A percentile compares a stretch with the other conserved stretches of the same genome.
These are phyloP conservation scores for Drosophila fulvimacula DNA, from an alignment of 2,888 invertebrate species.

Conservation along the genomic window DNA sequence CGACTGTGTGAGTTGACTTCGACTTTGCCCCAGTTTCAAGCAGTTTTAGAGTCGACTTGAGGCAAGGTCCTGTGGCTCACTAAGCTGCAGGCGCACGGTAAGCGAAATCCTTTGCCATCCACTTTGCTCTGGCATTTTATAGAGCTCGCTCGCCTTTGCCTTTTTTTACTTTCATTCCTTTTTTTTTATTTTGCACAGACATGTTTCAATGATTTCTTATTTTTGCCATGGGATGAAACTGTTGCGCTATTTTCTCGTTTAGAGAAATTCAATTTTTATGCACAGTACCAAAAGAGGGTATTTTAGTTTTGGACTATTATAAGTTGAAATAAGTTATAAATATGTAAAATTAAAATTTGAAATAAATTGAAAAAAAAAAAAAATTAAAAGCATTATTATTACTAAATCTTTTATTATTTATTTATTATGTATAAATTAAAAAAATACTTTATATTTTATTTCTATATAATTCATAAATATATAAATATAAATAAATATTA, in stretches of 20 bases:
- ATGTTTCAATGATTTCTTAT: constrained; percentile 81
- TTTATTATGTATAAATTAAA: too few relatives aligned
- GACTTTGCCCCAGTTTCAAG: constrained; percentile 69
- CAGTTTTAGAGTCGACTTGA: constrained; percentile 40
- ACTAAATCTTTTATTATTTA: too few relatives aligned
- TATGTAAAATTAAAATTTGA: too few relatives aligned
- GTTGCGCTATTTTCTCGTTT: constrained; percentile 74
- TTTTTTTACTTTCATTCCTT: constrained; percentile 1
- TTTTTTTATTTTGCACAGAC: constrained; percentile 53
- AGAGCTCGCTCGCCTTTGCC: constrained; percentile 26
- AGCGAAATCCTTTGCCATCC: constrained; percentile 68
- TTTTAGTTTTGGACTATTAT: background rate
- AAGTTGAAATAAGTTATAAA: background rate
- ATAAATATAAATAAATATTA: too few relatives aligned
- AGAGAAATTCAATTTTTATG: constrained; percentile 61
- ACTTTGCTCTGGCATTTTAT: constrained; percentile 55
- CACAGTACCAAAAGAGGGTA: background rate
- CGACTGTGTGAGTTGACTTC: constrained; percentile 59
- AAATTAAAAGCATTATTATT: too few relatives aligned
- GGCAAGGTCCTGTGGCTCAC: constrained; percentile 38
- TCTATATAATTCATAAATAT: too few relatives aligned
- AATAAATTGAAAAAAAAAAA: too few relatives aligned
- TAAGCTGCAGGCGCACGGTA: constrained; percentile 52
- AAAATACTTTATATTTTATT: too few relatives aligned
- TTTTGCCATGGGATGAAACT: constrained; percentile 70